Evolutionary conservation across 1,140 invertebrate species (phyloP).

Genomic region (Lordiphosa mommai): DNA sequence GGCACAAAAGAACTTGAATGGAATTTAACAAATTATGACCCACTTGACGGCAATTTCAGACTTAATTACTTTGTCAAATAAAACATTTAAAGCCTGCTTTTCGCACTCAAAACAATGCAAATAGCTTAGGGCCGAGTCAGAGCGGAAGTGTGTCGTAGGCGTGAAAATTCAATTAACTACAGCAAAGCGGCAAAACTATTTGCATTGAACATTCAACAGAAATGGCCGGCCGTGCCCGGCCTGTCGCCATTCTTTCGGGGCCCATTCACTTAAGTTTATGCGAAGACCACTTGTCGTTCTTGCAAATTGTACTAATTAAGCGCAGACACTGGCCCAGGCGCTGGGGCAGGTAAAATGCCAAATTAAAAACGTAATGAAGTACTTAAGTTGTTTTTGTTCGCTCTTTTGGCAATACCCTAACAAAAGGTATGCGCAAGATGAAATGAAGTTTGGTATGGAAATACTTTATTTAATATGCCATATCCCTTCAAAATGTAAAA

Average conservation of each 20-base stretch:
- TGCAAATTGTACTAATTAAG: slow-evolving; percentile 73
- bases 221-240: slow-evolving; percentile 9
- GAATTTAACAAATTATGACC: slow-evolving; percentile 53
- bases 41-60: slow-evolving; percentile 61
- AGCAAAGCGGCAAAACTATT: slow-evolving; percentile 46
- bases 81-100: slow-evolving; percentile 33
- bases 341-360: slow-evolving; percentile 55
- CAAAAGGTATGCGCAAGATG: not conserved
- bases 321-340: slow-evolving; percentile 21
- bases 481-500: no score
- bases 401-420: slow-evolving; percentile 9
- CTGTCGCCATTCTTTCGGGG: slow-evolving; percentile 42
- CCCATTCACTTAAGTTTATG: slow-evolving; percentile 43
- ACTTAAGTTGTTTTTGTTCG: slow-evolving; percentile 37
- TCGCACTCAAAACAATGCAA: not conserved
- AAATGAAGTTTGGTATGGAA: not conserved
- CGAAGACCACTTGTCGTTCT: slow-evolving; percentile 59
- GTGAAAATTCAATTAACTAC: slow-evolving; percentile 72
- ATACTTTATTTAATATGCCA: not conserved
- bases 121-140: slow-evolving; percentile 6
- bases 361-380: slow-evolving; percentile 72
- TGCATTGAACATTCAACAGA: slow-evolving; percentile 50
- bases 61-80: slow-evolving; percentile 72
- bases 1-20: no score
- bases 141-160: slow-evolving; percentile 27